Evolutionary conservation across 2,797 vertebrate species (phyloP).

Genomic region (Florisuga fusca): DNA sequence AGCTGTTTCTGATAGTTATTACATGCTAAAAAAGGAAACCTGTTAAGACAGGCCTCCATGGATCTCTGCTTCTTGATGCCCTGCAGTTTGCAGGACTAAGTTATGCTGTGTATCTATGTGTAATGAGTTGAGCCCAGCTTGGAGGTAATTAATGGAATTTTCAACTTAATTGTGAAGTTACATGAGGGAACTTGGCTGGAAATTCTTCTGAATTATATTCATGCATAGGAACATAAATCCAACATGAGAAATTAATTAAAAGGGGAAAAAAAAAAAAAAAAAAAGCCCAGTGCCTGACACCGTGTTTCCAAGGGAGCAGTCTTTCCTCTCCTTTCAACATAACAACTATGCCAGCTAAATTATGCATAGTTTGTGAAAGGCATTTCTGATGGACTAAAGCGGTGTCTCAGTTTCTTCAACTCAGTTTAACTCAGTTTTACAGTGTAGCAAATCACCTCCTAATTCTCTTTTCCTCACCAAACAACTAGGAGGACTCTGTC

Average conservation of each 20-base stretch:
- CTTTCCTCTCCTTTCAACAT: background rate
- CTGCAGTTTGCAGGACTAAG: background rate
- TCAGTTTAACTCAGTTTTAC: background rate
- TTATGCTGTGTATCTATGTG: fast-evolving
- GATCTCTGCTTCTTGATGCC: background rate
- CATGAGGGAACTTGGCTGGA: background rate
- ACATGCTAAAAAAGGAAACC: background rate
- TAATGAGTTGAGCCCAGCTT: background rate
- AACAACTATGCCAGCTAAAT: background rate
- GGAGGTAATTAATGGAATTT: background rate
- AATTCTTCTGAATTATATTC: background rate
- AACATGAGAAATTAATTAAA: background rate
- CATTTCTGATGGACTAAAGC: background rate
- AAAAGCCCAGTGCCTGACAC: background rate
- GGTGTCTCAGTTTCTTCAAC: background rate
- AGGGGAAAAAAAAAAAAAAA: background rate
- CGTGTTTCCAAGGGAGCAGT: background rate
- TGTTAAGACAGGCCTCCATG: background rate
- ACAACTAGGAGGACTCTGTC: background rate
- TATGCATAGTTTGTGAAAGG: background rate
- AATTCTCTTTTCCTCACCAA: background rate
- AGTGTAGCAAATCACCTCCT: background rate
- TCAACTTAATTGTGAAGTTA: background rate
- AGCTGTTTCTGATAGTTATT: background rate
- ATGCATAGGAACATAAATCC: too few relatives aligned